A percentile compares a stretch with the other conserved stretches of the same genome.
Conservation (phyloP, 2,888 invertebrate species). For the Poecilus cupreus region DNA sequence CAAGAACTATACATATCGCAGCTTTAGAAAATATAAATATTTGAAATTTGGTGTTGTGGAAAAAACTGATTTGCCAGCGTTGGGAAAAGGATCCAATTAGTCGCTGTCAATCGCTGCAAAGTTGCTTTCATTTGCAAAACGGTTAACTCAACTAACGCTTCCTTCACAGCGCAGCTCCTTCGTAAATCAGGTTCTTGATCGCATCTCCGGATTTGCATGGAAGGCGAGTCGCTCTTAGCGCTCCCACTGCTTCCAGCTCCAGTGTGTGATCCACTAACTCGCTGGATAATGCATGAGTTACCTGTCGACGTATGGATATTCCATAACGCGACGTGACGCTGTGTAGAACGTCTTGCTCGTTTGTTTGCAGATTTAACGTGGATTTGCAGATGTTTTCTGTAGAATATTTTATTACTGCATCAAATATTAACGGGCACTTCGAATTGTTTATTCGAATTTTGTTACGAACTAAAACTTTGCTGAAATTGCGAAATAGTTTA, state of each 20-base stretch:
- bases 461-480: background rate
- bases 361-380: background rate
- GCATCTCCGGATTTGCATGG: background rate
- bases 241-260: background rate
- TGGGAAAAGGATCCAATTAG: background rate
- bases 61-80: too few relatives aligned
- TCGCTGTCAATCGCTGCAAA: background rate
- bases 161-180: background rate
- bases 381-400: background rate
- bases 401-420: slow-evolving; percentile 10
- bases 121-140: background rate
- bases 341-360: background rate
- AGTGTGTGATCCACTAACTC: slow-evolving; percentile 20
- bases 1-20: too few relatives aligned
- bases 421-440: slow-evolving; percentile 12
- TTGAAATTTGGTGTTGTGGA: too few relatives aligned
- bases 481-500: too few relatives aligned
- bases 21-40: too few relatives aligned
- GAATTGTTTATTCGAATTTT: slow-evolving; percentile 17
- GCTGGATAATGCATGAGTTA: slow-evolving; percentile 30
- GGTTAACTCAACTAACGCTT: background rate
- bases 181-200: background rate
- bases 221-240: background rate
- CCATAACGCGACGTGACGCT: background rate
- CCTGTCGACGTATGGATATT: slow-evolving; percentile 6